Base-by-base conservation (phyloP, 2,888 invertebrate genomes). In the Halictus ligatus region DNA sequence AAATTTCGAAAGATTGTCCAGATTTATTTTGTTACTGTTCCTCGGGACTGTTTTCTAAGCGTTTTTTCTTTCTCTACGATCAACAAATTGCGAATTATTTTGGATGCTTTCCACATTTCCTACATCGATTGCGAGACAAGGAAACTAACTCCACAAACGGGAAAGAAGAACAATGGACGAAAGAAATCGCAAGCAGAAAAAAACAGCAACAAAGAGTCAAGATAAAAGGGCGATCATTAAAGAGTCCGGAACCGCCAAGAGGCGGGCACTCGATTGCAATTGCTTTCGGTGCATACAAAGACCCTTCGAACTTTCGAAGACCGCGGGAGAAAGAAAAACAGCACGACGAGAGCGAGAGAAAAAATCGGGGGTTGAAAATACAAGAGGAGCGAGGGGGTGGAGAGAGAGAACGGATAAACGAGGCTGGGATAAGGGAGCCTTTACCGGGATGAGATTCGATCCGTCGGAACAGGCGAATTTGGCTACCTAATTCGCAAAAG, bases 401-500 rank as follows among this genome's bases (percentile, higher is more conserved):
- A n/a, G 60, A 43, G 2, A 64, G 8, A 1, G 48, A 25, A 67
- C 4, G 48, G 43, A 67, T 67, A 81, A 83, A 76, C 71, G 86
- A 80, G 40, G 85, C 80, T 64, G 78, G 83, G 78, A 81, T 78
- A 87, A 86, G 83, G 88, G 81, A 75, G 87, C 87, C 91, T 89
- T 91, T 89, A 90, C 79, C 46, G 67, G 87, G 88, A 92, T 91
- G 89, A 91, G 90, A 90, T 90, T 91, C 92, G 92, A 88, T 87
- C 86, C 72, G 75, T 79, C 50, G 90, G 84, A 87, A 86, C 87
- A 81, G 83, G 80, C 85, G 81, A 92, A 91, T 92, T 92, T 92
- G 92, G 92, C 90, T 92, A 89, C 84, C 87, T 92, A 92, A 92
- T 92, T 92, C 91, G 87, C 78, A 73, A 89, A 87, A 81, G 85